These are phyloP conservation scores for Drosophila pachea DNA, from an alignment of 1,140 invertebrate species.

Conservation along the genomic window DNA sequence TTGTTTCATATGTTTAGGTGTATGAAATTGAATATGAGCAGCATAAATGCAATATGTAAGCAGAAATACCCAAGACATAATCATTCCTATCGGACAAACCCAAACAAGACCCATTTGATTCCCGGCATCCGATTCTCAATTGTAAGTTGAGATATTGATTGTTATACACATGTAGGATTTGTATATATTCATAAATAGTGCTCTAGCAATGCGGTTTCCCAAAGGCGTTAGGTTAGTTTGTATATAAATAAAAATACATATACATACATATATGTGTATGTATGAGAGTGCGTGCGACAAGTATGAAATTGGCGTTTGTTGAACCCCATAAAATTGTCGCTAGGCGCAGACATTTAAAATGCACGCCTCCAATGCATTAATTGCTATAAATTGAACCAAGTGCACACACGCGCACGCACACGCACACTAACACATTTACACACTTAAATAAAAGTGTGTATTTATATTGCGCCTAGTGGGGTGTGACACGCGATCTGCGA, in stretches of 20 bases:
- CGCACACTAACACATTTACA: constrained; percentile 2
- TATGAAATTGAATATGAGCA: not conserved
- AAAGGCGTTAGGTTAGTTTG: not conserved
- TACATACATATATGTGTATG: not conserved
- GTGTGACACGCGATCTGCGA: constrained; percentile 23
- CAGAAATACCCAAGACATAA: no score
- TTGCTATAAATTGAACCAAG: constrained; percentile 44
- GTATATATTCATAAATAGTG: no score
- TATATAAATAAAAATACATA: not conserved
- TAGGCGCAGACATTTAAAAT: constrained; percentile 40
- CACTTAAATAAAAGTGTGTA: not conserved
- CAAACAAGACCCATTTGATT: no score
- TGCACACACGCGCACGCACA: not conserved
- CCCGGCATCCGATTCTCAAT: no score
- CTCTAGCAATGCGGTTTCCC: no score
- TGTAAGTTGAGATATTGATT: no score
- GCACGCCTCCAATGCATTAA: constrained; percentile 44
- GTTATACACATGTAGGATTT: no score
- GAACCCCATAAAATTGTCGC: constrained; percentile 44
- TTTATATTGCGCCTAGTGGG: constrained; percentile 23
- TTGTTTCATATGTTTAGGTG: not conserved
- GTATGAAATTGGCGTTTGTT: constrained; percentile 40
- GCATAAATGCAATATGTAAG: not conserved
- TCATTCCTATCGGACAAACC: no score
- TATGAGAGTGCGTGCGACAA: not conserved